phyloP scores from a whole-genome alignment of 2,888 invertebrate genomes.

The Lamellibrachia satsuma region DNA sequence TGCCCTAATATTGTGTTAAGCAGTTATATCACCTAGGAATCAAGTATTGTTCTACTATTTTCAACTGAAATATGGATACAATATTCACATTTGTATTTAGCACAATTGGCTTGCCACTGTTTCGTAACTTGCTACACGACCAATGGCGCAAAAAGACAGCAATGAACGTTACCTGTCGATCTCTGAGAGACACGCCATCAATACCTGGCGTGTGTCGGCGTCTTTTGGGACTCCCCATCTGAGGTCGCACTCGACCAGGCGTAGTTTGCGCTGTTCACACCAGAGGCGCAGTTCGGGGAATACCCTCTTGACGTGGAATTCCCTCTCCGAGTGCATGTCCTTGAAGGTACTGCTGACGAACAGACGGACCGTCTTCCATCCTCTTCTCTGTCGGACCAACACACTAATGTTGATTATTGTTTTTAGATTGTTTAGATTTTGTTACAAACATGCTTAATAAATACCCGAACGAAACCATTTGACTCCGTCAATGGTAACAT shows the following conservation, averaged over 20 bases:
- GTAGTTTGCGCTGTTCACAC: slow-evolving; percentile 46
- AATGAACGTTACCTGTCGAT: neutral
- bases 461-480: neutral
- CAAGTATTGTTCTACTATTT: neutral
- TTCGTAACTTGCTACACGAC: neutral
- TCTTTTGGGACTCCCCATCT: slow-evolving; percentile 44
- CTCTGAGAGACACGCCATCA: slow-evolving; percentile 7
- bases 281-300: slow-evolving; percentile 51
- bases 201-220: neutral
- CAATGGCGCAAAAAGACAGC: neutral
- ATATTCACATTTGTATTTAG: neutral
- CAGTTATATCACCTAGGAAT: neutral
- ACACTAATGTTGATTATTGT: neutral
- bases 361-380: slow-evolving; percentile 60
- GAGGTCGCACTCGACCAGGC: slow-evolving; percentile 52
- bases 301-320: slow-evolving; percentile 62
- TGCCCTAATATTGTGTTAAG: too few relatives aligned
- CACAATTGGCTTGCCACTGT: neutral
- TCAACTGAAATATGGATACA: neutral
- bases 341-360: slow-evolving; percentile 65
- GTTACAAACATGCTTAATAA: neutral
- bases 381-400: slow-evolving; percentile 34
- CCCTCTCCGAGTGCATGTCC: slow-evolving; percentile 63
- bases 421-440: neutral
- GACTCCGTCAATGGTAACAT: too few relatives aligned